Evolutionary conservation across 2,888 invertebrate species (phyloP), one percentile per base, ranked within the genome.

Genomic region (Andrena bicolor): DNA sequence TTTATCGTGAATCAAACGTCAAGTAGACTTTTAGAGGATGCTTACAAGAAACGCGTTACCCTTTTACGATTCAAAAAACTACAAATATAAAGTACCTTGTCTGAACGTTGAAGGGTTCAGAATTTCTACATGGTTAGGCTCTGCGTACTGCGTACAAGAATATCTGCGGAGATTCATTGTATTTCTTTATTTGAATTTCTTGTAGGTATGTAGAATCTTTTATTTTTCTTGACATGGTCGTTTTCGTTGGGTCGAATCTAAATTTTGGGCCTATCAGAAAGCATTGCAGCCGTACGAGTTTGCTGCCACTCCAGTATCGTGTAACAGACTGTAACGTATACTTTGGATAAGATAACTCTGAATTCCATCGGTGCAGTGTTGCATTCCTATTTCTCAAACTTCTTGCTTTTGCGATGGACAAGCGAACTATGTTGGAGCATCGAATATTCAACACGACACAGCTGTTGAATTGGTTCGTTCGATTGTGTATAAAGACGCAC

Each of bases 331-430:
- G 77, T 76, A 79, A 74, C 84, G 83, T 86, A 83, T 79, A 80
- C 71, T 72, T 69, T 63, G 88, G 91, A 91, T 91, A 91, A 91
- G 90, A 91, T 90, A 90, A 89, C 82, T 80, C 80, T 49, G 86
- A 82, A 90, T 86, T 88, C 84, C 85, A 81, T 63, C 60, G 74
- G 82, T 70, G 76, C 74, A 65, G 71, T 49, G 73, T 77, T 68
- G 60, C 82, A 80, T 82, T 85, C 70, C 77, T 76, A 66, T 83
- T 80, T 74, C 82, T 76, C 72, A 61, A 73, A 56, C 76, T 74
- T 81, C 72, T 81, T 75, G 8, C 35, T 66, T n/a, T 58, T 80
- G 35, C 3, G 74, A 53, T 16, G 48, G 51, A 49, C 66, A 26
- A 70, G 73, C 70, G 66, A 74, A 77, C 84, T 80, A 78, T 53